These are phyloP conservation scores for Rhinichthys klamathensis DNA, from an alignment of 2,113 vertebrate genomes.

Conservation along the genomic window DNA sequence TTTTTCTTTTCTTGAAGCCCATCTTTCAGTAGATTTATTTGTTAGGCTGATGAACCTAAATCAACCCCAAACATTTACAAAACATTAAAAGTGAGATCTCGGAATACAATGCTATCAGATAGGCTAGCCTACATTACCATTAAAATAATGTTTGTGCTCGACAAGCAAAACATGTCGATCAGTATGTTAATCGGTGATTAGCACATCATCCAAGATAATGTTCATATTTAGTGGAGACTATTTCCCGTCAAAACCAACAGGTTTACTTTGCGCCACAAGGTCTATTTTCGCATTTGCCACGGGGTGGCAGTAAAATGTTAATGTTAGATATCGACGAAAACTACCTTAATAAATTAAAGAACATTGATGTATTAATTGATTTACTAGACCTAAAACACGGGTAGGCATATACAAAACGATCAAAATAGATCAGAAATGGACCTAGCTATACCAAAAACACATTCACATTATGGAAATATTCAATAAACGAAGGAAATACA, in stretches of 20 bases:
- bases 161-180: background rate
- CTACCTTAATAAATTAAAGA: background rate
- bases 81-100: background rate
- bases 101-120: background rate
- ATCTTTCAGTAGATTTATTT: background rate
- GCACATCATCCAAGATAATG: slow-evolving; percentile 1
- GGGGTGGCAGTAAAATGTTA: slow-evolving; percentile 26
- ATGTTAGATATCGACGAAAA: background rate
- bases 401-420: too few relatives aligned
- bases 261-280: background rate
- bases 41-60: background rate
- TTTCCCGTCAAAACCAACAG: background rate
- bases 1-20: too few relatives aligned
- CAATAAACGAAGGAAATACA: too few relatives aligned
- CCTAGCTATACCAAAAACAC: background rate
- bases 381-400: too few relatives aligned
- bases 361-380: background rate
- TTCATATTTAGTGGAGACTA: background rate
- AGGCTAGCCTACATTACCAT: background rate
- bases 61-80: background rate
- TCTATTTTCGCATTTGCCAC: background rate
- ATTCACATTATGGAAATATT: too few relatives aligned
- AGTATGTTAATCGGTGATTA: background rate
- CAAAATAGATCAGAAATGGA: background rate
- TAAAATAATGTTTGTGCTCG: background rate